Conservation (phyloP, 2,888 invertebrate genomes). For the Aradus depressus region DNA sequence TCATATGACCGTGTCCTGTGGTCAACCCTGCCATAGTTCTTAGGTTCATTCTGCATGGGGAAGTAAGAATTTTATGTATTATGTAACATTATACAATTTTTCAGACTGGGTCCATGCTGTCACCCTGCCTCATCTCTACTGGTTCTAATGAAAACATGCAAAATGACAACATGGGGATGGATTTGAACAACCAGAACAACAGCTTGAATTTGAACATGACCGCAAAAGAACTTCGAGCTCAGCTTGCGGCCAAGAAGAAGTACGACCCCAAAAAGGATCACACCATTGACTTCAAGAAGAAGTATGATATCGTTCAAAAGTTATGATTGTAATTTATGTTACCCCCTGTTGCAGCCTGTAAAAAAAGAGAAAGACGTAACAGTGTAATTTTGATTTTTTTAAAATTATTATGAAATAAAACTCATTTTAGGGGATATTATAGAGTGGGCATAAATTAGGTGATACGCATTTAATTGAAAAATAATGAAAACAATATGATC, state of each 20-base stretch:
- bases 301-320: conserved; percentile 89
- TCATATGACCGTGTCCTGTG: no score
- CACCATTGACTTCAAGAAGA: conserved; percentile 79
- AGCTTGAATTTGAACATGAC: conserved; percentile 72
- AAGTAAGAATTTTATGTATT: no score
- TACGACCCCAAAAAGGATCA: conserved; percentile 76
- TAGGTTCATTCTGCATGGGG: no score
- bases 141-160: conserved; percentile 1
- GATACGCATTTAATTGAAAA: no score
- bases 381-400: not conserved
- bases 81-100: no score
- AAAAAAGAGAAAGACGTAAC: not conserved
- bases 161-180: not conserved
- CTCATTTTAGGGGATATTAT: not conserved
- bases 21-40: no score
- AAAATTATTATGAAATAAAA: not conserved
- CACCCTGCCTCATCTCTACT: conserved; percentile 1
- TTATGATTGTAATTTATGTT: conserved; percentile 44
- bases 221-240: conserved; percentile 81
- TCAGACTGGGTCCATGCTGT: no score
- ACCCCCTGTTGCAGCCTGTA: no score
- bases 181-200: conserved; percentile 28
- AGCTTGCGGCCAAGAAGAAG: conserved; percentile 74
- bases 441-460: no score
- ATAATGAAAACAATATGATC: no score